Conservation (phyloP, 2,797 vertebrate genomes). For the Serranus cabrilla region DNA sequence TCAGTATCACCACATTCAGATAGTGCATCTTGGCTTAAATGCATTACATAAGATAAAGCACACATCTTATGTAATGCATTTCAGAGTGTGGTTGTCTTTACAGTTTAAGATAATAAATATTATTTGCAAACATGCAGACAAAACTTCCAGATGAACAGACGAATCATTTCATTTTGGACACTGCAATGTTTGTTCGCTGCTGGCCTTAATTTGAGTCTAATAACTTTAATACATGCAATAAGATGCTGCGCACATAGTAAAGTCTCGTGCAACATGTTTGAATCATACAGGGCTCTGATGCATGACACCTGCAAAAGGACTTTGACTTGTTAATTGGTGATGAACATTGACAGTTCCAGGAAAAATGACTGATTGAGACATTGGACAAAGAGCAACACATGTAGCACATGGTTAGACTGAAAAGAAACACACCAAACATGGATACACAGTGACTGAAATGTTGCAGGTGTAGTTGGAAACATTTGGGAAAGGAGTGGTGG, state of each 20-base stretch:
- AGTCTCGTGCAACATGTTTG: not conserved
- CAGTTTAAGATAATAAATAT: not conserved
- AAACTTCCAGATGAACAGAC: not conserved
- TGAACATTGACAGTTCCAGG: not conserved
- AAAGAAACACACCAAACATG: not conserved
- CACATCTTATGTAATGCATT: not conserved
- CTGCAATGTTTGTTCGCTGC: not conserved
- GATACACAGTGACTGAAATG: no score
- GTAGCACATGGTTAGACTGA: not conserved
- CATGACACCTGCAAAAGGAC: not conserved
- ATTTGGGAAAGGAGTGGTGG: not conserved
- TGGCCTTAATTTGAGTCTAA: not conserved
- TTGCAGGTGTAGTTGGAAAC: not conserved
- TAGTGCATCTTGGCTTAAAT: no score
- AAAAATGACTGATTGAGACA: not conserved
- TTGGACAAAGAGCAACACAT: slow-evolving; percentile 1
- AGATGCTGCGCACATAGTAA: not conserved
- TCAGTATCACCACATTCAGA: no score
- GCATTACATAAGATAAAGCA: no score
- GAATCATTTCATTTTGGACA: not conserved
- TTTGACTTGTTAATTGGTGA: slow-evolving; percentile 10
- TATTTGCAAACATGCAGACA: not conserved
- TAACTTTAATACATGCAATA: not conserved
- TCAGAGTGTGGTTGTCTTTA: not conserved
- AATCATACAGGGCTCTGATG: not conserved